Evolutionary conservation across 37 sponge, comb jelly and placozoan species (phyloP).

Genomic region (Beroe forskalii): DNA sequence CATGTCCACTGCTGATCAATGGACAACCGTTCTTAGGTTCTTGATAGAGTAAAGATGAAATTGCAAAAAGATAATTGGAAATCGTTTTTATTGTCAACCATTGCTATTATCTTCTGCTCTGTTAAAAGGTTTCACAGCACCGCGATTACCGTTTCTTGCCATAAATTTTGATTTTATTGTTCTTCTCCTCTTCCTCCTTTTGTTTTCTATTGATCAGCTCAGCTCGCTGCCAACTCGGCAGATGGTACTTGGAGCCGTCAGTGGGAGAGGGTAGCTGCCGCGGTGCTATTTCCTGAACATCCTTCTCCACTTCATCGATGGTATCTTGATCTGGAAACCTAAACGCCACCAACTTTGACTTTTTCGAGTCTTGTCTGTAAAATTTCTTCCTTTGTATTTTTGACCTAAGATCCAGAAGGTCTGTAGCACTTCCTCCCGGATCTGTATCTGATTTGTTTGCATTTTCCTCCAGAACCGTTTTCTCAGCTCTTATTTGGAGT

Average conservation of each 20-base stretch:
- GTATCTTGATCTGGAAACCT: background rate
- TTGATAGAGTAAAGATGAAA: too few relatives aligned
- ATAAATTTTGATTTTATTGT: background rate
- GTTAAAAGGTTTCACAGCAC: too few relatives aligned
- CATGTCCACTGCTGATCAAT: too few relatives aligned
- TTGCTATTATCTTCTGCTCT: too few relatives aligned
- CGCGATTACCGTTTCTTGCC: conserved; percentile 54
- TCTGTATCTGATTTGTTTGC: background rate
- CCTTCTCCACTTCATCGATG: background rate
- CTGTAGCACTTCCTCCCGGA: background rate
- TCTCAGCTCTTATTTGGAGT: background rate
- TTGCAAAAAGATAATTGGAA: too few relatives aligned
- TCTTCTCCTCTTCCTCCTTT: conserved; percentile 12
- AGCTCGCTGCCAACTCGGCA: conserved; percentile 62
- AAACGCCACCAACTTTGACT: background rate
- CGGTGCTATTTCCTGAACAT: background rate
- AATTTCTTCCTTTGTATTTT: conserved; percentile 23
- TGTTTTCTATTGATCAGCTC: conserved; percentile 19
- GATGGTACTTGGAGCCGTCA: conserved; percentile 28
- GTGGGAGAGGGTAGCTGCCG: background rate
- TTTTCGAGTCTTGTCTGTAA: conserved; percentile 9
- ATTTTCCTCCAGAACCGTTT: background rate
- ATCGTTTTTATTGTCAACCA: too few relatives aligned
- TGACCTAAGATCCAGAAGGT: background rate
- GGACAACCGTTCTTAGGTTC: too few relatives aligned